Evolutionary conservation across 2,797 vertebrate genomes (phyloP), one percentile per base, ranked within the genome.

Genomic region (Xenentodon cancila): DNA sequence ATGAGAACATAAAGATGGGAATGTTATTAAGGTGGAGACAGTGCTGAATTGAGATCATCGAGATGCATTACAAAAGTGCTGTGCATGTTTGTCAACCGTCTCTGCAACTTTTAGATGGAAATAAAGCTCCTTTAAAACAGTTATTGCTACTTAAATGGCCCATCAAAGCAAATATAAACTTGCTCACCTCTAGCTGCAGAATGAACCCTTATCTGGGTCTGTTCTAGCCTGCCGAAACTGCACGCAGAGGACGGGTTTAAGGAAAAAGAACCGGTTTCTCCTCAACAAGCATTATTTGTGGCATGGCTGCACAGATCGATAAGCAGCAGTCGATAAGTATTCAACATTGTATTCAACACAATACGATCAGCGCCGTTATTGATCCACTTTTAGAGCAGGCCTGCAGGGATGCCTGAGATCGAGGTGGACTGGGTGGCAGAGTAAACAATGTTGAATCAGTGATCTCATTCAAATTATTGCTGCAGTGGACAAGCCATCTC

Each of bases 301-400:
- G 43, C 53, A 4, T 1, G 59, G 54, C 22, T 21, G 22, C 17
- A 9, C 27, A 7, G 51, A 54, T 61, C 73, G n/a, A n/a, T n/a
- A n/a, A n/a, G n/a, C n/a, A n/a, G n/a, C n/a, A 74, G 78, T 87
- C 79, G 60, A 88, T 89, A 73, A 75, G 78, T 81, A 65, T 64
- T 75, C 48, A 80, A 75, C 86, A 82, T 61, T 74, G 78, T 81
- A 65, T 64, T 75, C 48, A 80, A 75, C 86, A 82, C 63, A 77
- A 77, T 45, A 69, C 86, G 86, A 87, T 86, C 84, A 80, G 59
- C 47, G 74, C 60, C 19, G 47, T 17, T 85, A 90, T 90, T 63
- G 89, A 91, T 89, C 81, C 59, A 25, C 46, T 49, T 66, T 37
- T 60, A 27, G 54, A 59, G 70, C 20, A 8, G 54, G 69, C 40